Conservation (phyloP, 2,888 invertebrate genomes). For the Pseudococcus viburni region DNA sequence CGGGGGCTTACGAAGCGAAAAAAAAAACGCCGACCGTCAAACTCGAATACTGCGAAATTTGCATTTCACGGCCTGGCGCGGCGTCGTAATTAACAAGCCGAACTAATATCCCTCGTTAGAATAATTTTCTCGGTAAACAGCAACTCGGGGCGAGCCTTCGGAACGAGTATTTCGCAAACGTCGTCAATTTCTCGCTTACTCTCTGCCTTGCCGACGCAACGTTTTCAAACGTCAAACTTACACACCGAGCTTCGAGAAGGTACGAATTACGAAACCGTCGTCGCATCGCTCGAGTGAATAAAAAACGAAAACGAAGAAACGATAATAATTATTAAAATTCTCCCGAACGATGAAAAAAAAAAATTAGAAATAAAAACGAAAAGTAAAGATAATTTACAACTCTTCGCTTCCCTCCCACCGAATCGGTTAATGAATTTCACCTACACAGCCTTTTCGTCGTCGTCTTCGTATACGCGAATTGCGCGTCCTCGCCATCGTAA, state of each 20-base stretch:
- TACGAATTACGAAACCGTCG: not conserved
- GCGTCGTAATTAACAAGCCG: slow-evolving; percentile 40
- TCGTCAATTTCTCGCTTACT: slow-evolving; percentile 25
- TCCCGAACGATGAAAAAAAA: not conserved
- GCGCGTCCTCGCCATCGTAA: not conserved
- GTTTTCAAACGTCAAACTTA: slow-evolving; percentile 12
- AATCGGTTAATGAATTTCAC: not conserved
- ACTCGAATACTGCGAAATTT: slow-evolving; percentile 45
- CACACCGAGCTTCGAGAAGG: not conserved
- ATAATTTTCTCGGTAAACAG: slow-evolving; percentile 47
- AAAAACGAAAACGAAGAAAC: not conserved
- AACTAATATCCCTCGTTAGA: slow-evolving; percentile 33
- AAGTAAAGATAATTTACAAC: slow-evolving; percentile 39
- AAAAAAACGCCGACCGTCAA: slow-evolving; percentile 23
- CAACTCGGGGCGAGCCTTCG: slow-evolving; percentile 21
- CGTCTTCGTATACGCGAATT: too few species aligned
- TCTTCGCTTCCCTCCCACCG: not conserved
- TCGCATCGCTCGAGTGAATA: not conserved
- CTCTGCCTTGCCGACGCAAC: not conserved
- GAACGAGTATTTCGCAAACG: slow-evolving; percentile 13
- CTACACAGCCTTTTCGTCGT: not conserved
- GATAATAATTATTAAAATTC: too few species aligned
- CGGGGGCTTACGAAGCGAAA: not conserved
- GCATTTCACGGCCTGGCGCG: slow-evolving; percentile 20
- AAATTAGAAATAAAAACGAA: not conserved